phyloP scores from a whole-genome alignment of 2,797 vertebrate species.

The Passerculus sandwichensis region DNA sequence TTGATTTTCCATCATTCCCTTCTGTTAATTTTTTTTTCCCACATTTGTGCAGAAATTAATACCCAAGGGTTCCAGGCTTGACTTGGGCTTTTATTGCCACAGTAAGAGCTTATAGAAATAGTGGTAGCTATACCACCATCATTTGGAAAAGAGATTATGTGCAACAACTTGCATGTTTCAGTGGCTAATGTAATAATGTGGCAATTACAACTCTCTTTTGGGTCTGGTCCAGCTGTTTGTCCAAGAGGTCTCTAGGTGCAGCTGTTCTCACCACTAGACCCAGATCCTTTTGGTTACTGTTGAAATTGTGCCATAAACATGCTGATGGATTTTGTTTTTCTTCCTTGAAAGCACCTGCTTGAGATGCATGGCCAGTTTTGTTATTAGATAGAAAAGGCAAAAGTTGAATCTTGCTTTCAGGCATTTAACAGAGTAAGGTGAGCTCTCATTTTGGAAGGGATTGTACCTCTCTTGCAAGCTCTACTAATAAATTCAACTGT shows the following conservation, averaged over 20 bases:
- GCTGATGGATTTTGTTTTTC: not conserved
- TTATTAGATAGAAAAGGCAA: not conserved
- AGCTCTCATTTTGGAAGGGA: not conserved
- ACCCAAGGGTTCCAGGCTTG: not conserved
- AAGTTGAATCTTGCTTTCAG: not conserved
- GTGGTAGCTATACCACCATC: not conserved
- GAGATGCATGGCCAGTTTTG: not conserved
- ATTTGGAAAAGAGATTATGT: not conserved
- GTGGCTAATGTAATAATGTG: not conserved
- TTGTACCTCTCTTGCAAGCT: not conserved
- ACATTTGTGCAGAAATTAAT: not conserved
- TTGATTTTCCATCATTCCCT: not conserved
- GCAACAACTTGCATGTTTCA: not conserved
- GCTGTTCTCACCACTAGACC: conserved; percentile 9
- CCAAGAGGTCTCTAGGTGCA: conserved; percentile 19
- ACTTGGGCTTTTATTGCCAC: not conserved
- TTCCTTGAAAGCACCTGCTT: conserved; percentile 34
- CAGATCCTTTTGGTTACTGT: not conserved
- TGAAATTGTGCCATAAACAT: conserved; percentile 23
- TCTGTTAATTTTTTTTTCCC: not conserved
- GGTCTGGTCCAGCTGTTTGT: conserved; percentile 48
- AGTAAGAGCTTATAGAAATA: not conserved
- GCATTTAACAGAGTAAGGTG: not conserved
- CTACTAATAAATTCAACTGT: not conserved
- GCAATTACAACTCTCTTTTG: not conserved